Conservation (phyloP, 2,113 vertebrate genomes). For the Camarhynchus parvulus region DNA sequence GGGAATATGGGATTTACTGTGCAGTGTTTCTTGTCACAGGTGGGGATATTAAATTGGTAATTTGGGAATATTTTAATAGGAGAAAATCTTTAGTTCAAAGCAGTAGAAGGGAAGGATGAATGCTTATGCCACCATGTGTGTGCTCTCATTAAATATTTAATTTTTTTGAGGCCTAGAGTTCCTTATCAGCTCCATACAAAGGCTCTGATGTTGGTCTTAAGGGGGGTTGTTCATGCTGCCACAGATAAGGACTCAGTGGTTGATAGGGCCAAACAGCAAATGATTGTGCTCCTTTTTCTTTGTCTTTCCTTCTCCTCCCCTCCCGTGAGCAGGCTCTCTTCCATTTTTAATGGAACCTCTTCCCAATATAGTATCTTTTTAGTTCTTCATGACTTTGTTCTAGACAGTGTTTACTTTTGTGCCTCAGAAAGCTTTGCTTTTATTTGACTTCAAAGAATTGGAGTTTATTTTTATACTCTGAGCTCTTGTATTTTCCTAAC, state of each 20-base stretch:
- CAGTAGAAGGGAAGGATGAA: neutral
- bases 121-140: neutral
- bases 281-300: neutral
- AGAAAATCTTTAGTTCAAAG: neutral
- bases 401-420: neutral
- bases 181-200: constrained; percentile 29
- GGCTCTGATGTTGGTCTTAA: constrained; percentile 18
- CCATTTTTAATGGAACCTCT: neutral
- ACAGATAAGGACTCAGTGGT: neutral
- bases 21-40: neutral
- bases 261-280: neutral
- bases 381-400: neutral
- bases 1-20: neutral
- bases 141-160: neutral
- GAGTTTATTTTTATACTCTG: neutral
- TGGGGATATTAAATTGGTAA: neutral
- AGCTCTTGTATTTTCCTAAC: neutral
- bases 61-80: neutral
- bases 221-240: constrained; percentile 23
- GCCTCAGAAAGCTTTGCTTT: neutral
- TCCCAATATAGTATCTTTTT: neutral
- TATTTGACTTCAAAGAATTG: neutral
- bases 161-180: neutral
- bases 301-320: neutral
- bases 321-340: rapidly evolving